These are phyloP conservation scores for Cataglyphis cursor DNA, from an alignment of 2,888 invertebrate genomes.

Conservation along the genomic window DNA sequence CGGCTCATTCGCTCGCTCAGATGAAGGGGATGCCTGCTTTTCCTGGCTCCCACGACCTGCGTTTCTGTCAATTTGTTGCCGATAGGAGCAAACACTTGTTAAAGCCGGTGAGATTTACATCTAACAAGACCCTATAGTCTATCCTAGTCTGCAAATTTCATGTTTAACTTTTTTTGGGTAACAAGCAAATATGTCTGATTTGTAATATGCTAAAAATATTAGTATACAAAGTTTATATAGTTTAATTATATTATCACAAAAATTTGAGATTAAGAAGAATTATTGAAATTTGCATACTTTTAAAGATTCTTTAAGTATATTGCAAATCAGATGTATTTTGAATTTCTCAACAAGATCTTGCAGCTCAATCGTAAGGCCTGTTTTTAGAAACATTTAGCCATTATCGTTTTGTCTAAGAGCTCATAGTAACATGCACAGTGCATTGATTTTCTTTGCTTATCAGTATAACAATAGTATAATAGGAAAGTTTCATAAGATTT, in stretches of 20 bases:
- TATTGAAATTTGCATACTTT: not conserved
- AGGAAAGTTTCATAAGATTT: not conserved
- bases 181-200: slow-evolving; percentile 53
- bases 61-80: slow-evolving; percentile 98
- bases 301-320: not conserved
- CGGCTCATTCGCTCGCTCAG: slow-evolving; percentile 89
- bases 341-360: slow-evolving; percentile 22
- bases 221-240: not conserved
- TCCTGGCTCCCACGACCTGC: slow-evolving; percentile 97
- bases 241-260: slow-evolving; percentile 9
- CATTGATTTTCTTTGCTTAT: slow-evolving; percentile 60
- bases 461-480: slow-evolving; percentile 27
- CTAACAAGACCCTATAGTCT: slow-evolving; percentile 86
- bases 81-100: slow-evolving; percentile 98
- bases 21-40: slow-evolving; percentile 97
- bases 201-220: slow-evolving; percentile 43
- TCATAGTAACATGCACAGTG: slow-evolving; percentile 53
- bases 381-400: slow-evolving; percentile 49
- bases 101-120: slow-evolving; percentile 94
- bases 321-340: slow-evolving; percentile 57
- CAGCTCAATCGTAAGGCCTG: slow-evolving; percentile 44
- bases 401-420: slow-evolving; percentile 34
- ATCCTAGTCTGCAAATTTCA: slow-evolving; percentile 80
- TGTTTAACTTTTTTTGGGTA: slow-evolving; percentile 64
- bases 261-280: slow-evolving; percentile 2